phyloP scores from a whole-genome alignment of 2,888 invertebrate genomes.

The Cryptocheilus praepositus region DNA sequence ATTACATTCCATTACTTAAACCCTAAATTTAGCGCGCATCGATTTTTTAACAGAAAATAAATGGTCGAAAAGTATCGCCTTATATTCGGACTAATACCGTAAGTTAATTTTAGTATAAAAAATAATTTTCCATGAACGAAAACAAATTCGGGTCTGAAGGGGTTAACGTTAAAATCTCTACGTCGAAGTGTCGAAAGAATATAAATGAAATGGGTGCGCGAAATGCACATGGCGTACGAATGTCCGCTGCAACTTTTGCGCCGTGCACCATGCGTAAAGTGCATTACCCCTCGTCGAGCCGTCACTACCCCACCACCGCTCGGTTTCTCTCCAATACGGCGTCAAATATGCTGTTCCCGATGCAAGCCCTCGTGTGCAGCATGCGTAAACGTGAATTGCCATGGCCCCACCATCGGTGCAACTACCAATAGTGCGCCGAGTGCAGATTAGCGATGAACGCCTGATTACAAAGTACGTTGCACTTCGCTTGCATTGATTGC shows the following conservation, averaged over 20 bases:
- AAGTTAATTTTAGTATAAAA: too few relatives aligned
- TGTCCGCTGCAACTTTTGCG: conserved; percentile 51
- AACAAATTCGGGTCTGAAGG: too few relatives aligned
- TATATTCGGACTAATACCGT: too few relatives aligned
- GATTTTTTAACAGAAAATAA: too few relatives aligned
- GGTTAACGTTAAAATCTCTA: too few relatives aligned
- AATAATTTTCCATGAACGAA: too few relatives aligned
- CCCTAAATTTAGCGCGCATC: too few relatives aligned
- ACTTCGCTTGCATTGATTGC: not conserved
- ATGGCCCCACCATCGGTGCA: conserved; percentile 39
- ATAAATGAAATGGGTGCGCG: too few relatives aligned
- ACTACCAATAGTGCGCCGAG: conserved; percentile 40
- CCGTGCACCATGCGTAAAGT: conserved; percentile 37
- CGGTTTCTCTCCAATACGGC: conserved; percentile 46
- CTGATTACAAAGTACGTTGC: not conserved
- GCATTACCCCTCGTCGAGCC: conserved; percentile 41
- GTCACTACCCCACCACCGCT: conserved; percentile 41
- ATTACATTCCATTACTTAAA: too few relatives aligned
- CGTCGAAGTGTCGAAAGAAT: too few relatives aligned
- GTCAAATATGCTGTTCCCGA: conserved; percentile 37
- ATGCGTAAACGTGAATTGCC: conserved; percentile 50
- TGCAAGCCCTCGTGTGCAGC: conserved; percentile 42
- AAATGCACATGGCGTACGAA: conserved; percentile 56
- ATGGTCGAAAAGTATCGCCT: too few relatives aligned
- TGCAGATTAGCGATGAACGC: conserved; percentile 6